Evolutionary conservation across 1,140 invertebrate genomes (phyloP).

Genomic region (Pogonomyrmex californicus): DNA sequence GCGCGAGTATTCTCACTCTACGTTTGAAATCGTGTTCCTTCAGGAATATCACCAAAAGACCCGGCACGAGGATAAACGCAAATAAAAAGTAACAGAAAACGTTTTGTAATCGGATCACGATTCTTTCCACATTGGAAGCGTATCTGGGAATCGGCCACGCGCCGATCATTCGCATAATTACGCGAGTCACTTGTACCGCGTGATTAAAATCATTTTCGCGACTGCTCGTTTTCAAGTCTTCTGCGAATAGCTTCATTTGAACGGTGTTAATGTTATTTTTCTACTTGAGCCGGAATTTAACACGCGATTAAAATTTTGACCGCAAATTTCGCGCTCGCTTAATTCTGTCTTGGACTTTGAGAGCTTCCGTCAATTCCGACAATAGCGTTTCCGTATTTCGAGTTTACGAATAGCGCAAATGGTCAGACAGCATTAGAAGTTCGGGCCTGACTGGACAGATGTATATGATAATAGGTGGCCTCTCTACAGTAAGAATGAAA

Average conservation of each 20-base stretch:
- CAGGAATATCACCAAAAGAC: constrained; percentile 40
- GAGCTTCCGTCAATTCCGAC: not conserved
- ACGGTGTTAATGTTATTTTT: not conserved
- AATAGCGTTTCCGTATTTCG: not conserved
- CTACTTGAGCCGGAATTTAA: not conserved
- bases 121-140: constrained; percentile 6
- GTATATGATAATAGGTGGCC: not conserved
- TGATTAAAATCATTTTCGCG: not conserved
- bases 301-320: not conserved
- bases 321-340: not conserved
- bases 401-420: not conserved
- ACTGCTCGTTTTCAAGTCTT: not conserved
- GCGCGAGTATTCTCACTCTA: constrained; percentile 39
- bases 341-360: not conserved
- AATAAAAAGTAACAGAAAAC: constrained; percentile 38
- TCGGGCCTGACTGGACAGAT: constrained; percentile 36
- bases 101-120: not conserved
- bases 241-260: not conserved
- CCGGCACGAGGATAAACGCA: constrained; percentile 53
- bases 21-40: constrained; percentile 33
- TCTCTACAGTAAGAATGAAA: not conserved
- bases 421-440: not conserved
- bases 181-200: constrained; percentile 23
- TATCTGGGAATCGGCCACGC: constrained; percentile 53
- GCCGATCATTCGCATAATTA: constrained; percentile 59